phyloP scores from a whole-genome alignment of 1,140 invertebrate species.

The Diorhabda elongata region DNA sequence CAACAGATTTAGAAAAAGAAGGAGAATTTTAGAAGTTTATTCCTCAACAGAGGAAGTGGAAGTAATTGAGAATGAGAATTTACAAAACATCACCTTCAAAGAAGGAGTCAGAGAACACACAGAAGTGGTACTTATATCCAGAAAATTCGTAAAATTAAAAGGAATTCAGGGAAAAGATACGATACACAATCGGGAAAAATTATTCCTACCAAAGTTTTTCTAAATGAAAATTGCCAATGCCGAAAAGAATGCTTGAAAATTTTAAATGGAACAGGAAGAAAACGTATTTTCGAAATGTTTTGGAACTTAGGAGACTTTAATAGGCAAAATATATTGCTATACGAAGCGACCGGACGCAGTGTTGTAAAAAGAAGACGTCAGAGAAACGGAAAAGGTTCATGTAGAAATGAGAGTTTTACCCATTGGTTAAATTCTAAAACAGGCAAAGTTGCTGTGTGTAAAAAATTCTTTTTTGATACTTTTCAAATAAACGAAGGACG shows the following conservation, averaged over 20 bases:
- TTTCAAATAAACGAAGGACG: not conserved
- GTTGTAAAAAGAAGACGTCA: conserved; percentile 4
- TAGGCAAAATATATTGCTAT: conserved; percentile 4
- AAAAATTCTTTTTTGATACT: not conserved
- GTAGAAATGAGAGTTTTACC: conserved; percentile 1
- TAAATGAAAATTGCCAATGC: not conserved
- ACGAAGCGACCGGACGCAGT: conserved; percentile 4
- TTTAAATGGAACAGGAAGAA: not conserved
- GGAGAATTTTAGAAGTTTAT: no score
- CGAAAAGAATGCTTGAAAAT: not conserved
- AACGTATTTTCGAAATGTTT: not conserved
- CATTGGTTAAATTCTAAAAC: conserved; percentile 7
- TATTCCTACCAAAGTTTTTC: not conserved
- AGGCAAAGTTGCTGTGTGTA: not conserved
- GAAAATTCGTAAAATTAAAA: no score
- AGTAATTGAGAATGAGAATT: no score
- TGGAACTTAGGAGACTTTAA: not conserved
- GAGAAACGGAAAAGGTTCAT: conserved; percentile 7
- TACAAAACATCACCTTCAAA: no score
- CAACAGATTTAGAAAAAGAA: no score
- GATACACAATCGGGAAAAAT: no score
- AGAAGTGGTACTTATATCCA: no score
- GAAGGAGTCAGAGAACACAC: no score
- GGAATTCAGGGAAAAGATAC: no score
- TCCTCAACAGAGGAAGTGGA: no score